A percentile compares a stretch with the other conserved stretches of the same genome.
phyloP scores from a whole-genome alignment of 2,797 vertebrate genomes.

The Sus cebifrons region DNA sequence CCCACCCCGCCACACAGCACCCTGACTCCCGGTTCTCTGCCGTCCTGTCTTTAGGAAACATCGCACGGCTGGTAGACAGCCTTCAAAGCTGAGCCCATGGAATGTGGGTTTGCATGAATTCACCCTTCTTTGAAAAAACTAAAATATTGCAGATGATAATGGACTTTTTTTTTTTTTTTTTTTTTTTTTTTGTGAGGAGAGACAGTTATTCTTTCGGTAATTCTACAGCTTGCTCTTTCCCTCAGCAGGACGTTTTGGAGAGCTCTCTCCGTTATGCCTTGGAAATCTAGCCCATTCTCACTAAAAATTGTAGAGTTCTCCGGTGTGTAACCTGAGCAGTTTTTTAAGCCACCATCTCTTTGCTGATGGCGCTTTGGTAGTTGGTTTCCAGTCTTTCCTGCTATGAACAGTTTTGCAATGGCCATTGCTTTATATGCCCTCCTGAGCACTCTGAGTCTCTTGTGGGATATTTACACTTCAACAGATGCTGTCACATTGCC shows the following conservation, averaged over 20 bases:
- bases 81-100: not conserved
- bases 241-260: not conserved
- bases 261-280: not conserved
- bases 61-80: rapidly evolving
- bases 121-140: not conserved
- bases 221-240: not conserved
- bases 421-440: not conserved
- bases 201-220: not conserved
- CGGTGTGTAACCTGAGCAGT: too few species aligned
- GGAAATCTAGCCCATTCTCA: not conserved
- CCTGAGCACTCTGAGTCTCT: not conserved
- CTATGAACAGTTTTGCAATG: too few species aligned
- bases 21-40: not conserved
- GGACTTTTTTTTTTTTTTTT: not conserved
- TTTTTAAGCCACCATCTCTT: not conserved
- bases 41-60: not conserved
- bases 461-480: not conserved
- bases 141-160: not conserved
- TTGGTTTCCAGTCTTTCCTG: not conserved
- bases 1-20: not conserved
- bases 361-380: not conserved
- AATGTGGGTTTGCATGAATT: not conserved
- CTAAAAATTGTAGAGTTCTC: not conserved
- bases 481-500: not conserved
- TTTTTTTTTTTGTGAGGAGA: not conserved